These are phyloP conservation scores for Ondatra zibethicus DNA, from an alignment of 2,113 vertebrate species.

Conservation along the genomic window DNA sequence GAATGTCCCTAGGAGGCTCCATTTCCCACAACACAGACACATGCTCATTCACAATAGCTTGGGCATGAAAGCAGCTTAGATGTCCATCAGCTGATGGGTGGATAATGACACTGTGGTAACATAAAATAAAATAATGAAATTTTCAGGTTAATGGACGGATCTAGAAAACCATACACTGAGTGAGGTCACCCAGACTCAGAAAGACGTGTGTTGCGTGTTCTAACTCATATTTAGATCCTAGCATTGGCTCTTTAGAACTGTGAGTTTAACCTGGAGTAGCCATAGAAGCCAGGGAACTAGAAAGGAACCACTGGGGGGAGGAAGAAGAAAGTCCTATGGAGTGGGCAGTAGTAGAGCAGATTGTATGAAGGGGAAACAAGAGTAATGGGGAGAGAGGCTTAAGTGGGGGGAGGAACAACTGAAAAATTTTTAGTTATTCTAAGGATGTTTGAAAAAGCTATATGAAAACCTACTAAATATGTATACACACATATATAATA, in stretches of 20 bases:
- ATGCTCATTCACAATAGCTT: background rate
- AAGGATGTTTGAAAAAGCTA: background rate
- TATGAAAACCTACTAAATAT: background rate
- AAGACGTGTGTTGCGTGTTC: background rate
- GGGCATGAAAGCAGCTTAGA: background rate
- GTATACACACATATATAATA: background rate
- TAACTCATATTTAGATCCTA: background rate
- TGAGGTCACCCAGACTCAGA: background rate
- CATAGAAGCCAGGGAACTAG: background rate
- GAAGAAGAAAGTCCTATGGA: background rate
- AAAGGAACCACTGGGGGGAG: background rate
- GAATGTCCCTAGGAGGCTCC: background rate
- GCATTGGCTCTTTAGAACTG: background rate
- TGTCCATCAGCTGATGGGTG: background rate
- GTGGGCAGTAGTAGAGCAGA: background rate
- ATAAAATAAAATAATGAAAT: background rate
- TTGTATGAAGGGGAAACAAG: background rate
- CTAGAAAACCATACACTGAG: background rate
- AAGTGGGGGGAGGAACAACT: background rate
- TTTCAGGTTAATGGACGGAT: background rate
- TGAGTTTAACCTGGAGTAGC: background rate
- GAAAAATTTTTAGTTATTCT: too few relatives aligned
- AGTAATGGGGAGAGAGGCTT: background rate
- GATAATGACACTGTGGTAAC: background rate
- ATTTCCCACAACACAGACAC: background rate